phyloP scores from a whole-genome alignment of 2,888 invertebrate genomes.

The Pollenia amentaria region DNA sequence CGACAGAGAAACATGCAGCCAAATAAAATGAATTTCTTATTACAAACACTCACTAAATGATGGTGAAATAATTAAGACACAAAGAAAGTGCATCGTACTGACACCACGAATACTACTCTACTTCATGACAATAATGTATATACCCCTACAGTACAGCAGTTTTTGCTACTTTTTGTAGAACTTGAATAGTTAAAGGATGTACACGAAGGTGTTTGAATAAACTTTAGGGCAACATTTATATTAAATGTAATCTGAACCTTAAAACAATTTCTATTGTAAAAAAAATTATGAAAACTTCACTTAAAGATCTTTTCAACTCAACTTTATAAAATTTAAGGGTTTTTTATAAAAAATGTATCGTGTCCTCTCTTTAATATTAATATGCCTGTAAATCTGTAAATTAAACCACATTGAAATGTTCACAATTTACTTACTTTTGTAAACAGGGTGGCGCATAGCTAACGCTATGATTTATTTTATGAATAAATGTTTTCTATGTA shows the following conservation, averaged over 20 bases:
- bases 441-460: too few species aligned
- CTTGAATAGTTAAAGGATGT: neutral
- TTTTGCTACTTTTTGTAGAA: neutral
- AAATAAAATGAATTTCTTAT: slow-evolving; percentile 24
- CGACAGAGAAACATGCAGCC: neutral
- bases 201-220: neutral
- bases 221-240: too few species aligned
- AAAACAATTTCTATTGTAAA: too few species aligned
- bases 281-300: too few species aligned
- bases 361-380: slow-evolving; percentile 1
- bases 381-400: neutral
- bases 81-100: slow-evolving; percentile 40
- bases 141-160: neutral
- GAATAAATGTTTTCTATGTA: too few species aligned
- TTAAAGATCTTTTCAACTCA: too few species aligned
- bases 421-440: neutral
- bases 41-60: slow-evolving; percentile 2
- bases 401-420: slow-evolving; percentile 13
- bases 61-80: slow-evolving; percentile 21
- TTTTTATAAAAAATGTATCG: too few species aligned
- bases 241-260: too few species aligned
- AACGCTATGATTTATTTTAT: too few species aligned
- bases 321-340: too few species aligned
- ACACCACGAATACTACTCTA: neutral
- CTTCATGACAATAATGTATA: neutral